Evolutionary conservation across 2,113 vertebrate genomes (phyloP).

Genomic region (Ammodytes dubius): DNA sequence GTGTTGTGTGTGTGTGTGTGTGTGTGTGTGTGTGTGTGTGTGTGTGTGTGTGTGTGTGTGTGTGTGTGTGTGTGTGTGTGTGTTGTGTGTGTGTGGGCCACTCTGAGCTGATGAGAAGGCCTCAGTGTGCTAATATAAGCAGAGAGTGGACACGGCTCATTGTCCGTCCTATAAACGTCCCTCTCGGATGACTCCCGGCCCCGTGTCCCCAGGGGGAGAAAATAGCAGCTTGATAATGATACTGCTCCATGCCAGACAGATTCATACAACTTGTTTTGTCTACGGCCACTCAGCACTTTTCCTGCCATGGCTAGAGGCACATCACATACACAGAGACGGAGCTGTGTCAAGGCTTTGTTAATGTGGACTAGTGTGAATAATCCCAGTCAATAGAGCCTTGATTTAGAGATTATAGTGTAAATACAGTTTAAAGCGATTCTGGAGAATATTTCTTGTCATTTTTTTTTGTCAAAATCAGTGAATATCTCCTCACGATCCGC

Average conservation of each 20-base stretch:
- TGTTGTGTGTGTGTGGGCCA: slow-evolving; percentile 4
- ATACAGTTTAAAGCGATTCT: not conserved
- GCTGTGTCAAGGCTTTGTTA: slow-evolving; percentile 35
- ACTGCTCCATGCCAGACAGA: slow-evolving; percentile 48
- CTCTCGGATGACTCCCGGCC: slow-evolving; percentile 38
- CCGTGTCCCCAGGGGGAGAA: slow-evolving; percentile 46
- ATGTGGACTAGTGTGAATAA: not conserved
- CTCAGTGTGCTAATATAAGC: slow-evolving; percentile 56
- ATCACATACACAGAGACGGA: slow-evolving; percentile 20
- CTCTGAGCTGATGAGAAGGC: slow-evolving; percentile 23
- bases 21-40: slow-evolving; percentile 4
- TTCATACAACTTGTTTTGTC: slow-evolving; percentile 60
- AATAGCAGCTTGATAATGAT: slow-evolving; percentile 71
- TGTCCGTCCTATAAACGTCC: slow-evolving; percentile 67
- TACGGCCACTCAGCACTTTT: slow-evolving; percentile 48
- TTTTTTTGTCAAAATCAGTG: no score
- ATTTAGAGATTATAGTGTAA: not conserved
- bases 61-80: not conserved
- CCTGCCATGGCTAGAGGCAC: slow-evolving; percentile 18
- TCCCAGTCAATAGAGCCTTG: slow-evolving; percentile 8
- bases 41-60: slow-evolving; percentile 3
- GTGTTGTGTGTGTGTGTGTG: slow-evolving; percentile 1
- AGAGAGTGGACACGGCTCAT: slow-evolving; percentile 62
- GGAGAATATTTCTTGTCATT: no score
- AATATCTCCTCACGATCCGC: no score